Percentiles rank a stretch among this genome's conserved stretches.
These are phyloP conservation scores for Grantiella picta DNA, from an alignment of 2,113 vertebrate species.

Conservation along the genomic window DNA sequence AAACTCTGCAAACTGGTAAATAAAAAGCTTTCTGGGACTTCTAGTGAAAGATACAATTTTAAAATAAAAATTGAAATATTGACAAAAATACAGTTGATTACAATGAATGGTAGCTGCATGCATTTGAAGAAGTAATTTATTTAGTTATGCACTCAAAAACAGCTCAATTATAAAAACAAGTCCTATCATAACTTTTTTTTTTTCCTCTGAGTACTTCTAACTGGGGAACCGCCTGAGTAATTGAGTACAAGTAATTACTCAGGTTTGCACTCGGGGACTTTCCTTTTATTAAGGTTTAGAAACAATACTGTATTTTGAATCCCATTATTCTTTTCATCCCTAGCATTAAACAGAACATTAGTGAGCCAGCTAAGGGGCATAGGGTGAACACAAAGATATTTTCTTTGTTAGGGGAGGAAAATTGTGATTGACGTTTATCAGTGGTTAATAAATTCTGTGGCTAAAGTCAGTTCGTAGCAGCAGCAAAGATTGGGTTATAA, in stretches of 20 bases:
- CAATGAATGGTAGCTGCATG: accelerated
- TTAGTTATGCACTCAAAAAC: neutral
- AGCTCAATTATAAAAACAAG: neutral
- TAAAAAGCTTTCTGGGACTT: neutral
- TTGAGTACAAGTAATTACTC: neutral
- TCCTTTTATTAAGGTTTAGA: conserved; percentile 6
- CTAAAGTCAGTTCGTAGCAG: neutral
- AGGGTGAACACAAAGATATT: neutral
- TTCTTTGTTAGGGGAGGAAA: neutral
- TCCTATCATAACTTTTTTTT: neutral
- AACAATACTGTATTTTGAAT: neutral
- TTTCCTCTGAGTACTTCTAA: neutral
- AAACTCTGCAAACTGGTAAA: neutral
- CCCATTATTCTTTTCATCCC: neutral
- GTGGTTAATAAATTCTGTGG: neutral
- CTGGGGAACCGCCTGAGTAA: neutral
- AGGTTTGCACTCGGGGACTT: neutral
- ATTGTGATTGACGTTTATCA: neutral
- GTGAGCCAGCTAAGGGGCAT: neutral
- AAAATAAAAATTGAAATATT: neutral
- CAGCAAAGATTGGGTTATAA: neutral
- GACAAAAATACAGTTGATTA: neutral
- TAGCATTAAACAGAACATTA: neutral
- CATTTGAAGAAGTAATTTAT: neutral
- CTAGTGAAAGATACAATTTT: neutral